Conservation (phyloP, 2,113 vertebrate genomes). For the Pterocles gutturalis region DNA sequence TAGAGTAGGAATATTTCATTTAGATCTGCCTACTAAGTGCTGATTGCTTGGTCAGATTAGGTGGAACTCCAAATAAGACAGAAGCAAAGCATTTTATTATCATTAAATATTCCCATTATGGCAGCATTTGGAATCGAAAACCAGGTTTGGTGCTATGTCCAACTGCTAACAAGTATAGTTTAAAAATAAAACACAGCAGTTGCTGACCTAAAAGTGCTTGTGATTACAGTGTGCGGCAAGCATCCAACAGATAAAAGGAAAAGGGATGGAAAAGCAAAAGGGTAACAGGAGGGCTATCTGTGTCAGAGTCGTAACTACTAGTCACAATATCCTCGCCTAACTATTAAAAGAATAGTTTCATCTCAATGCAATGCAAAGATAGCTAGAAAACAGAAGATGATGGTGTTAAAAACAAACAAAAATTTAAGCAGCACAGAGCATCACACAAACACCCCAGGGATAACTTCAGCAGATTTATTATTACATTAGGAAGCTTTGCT, state of each 20-base stretch:
- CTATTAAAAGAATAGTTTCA: background rate
- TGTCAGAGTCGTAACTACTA: background rate
- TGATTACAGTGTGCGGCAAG: constrained; percentile 13
- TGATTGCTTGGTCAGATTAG: constrained; percentile 41
- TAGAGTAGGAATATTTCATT: constrained; percentile 30
- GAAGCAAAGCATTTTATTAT: constrained; percentile 25
- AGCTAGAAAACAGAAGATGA: background rate
- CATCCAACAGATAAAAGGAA: constrained; percentile 48
- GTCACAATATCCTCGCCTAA: background rate
- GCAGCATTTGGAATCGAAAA: constrained; percentile 30
- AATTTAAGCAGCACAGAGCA: background rate
- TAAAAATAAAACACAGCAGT: constrained; percentile 55
- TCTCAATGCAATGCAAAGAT: background rate
- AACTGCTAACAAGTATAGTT: constrained; percentile 26
- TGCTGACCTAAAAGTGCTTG: constrained; percentile 39
- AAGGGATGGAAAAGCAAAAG: background rate
- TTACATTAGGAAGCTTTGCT: background rate
- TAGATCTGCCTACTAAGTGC: constrained; percentile 12
- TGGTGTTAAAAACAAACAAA: background rate
- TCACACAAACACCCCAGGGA: background rate
- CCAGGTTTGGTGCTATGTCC: background rate
- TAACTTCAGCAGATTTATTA: constrained; percentile 29
- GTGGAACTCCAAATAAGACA: constrained; percentile 1
- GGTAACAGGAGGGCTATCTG: background rate
- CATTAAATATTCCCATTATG: constrained; percentile 12